Evolutionary conservation across 2,113 vertebrate genomes (phyloP).

Genomic region (Pseudorhombus dupliciocellatus): DNA sequence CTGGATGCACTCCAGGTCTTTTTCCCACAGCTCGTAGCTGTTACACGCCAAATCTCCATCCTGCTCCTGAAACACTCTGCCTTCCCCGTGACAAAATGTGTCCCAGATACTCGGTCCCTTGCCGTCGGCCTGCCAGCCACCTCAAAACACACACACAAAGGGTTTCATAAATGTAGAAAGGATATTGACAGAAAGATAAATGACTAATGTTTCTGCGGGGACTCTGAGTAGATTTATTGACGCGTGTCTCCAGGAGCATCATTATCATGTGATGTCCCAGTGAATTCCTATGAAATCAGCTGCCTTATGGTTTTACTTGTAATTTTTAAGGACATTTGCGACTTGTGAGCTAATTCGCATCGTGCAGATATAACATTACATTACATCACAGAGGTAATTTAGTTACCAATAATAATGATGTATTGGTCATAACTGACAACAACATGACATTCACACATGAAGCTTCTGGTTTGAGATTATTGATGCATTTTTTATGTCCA

Average conservation of each 20-base stretch:
- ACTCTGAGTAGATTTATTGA: slow-evolving; percentile 6
- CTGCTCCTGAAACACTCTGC: slow-evolving; percentile 89
- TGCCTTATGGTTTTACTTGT: not conserved
- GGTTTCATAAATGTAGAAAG: slow-evolving; percentile 10
- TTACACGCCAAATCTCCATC: slow-evolving; percentile 91
- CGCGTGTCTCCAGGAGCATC: not conserved
- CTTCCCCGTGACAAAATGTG: slow-evolving; percentile 90
- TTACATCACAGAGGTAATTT: not conserved
- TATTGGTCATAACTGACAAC: not conserved
- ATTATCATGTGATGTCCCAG: not conserved
- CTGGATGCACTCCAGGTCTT: slow-evolving; percentile 94
- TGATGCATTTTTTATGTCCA: not conserved
- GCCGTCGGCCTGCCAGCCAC: slow-evolving; percentile 90
- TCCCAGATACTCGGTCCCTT: slow-evolving; percentile 91
- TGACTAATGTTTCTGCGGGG: slow-evolving; percentile 24
- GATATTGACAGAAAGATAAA: slow-evolving; percentile 13
- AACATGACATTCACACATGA: not conserved
- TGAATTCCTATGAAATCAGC: not conserved
- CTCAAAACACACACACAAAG: slow-evolving; percentile 63
- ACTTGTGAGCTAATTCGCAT: not conserved
- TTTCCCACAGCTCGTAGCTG: slow-evolving; percentile 93
- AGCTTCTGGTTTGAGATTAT: not conserved
- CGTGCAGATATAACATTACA: not conserved
- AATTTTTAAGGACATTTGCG: not conserved
- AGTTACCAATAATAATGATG: not conserved